Evolutionary conservation across 2,113 vertebrate genomes (phyloP).

Genomic region (Boleophthalmus pectinirostris): DNA sequence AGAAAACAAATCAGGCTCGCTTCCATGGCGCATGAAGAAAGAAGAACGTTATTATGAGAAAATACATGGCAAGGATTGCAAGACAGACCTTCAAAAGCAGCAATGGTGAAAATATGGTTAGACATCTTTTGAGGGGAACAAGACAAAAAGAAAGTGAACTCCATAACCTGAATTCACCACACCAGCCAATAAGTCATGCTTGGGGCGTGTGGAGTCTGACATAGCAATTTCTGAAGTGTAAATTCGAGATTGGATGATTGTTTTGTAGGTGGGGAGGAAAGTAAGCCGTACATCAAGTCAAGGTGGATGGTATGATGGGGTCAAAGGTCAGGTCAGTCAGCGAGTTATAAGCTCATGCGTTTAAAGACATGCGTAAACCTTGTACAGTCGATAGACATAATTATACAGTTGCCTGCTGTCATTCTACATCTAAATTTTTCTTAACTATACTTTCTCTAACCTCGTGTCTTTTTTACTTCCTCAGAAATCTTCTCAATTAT

Average conservation of each 20-base stretch:
- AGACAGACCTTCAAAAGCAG: not conserved
- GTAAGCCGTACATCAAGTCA: not conserved
- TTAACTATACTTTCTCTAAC: not conserved
- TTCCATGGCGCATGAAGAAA: conserved; percentile 4
- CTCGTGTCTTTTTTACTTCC: not conserved
- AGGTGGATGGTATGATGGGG: not conserved
- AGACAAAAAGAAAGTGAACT: not conserved
- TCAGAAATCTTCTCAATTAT: not conserved
- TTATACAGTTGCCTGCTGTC: not conserved
- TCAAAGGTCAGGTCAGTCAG: not conserved
- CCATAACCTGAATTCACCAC: not conserved
- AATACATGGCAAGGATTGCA: conserved; percentile 5
- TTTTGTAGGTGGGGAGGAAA: not conserved
- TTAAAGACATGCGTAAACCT: not conserved
- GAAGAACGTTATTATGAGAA: conserved; percentile 6
- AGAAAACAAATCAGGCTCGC: conserved; percentile 38
- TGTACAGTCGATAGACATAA: not conserved
- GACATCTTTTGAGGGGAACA: not conserved
- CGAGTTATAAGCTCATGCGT: not conserved
- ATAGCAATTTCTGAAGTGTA: not conserved
- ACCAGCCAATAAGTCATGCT: conserved; percentile 6
- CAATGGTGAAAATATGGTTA: conserved; percentile 1
- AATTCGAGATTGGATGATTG: not conserved
- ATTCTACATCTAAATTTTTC: not conserved
- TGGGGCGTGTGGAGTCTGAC: not conserved